These are phyloP conservation scores for Corythoichthys haematopterus DNA, from an alignment of 2,113 vertebrate species.

Conservation along the genomic window DNA sequence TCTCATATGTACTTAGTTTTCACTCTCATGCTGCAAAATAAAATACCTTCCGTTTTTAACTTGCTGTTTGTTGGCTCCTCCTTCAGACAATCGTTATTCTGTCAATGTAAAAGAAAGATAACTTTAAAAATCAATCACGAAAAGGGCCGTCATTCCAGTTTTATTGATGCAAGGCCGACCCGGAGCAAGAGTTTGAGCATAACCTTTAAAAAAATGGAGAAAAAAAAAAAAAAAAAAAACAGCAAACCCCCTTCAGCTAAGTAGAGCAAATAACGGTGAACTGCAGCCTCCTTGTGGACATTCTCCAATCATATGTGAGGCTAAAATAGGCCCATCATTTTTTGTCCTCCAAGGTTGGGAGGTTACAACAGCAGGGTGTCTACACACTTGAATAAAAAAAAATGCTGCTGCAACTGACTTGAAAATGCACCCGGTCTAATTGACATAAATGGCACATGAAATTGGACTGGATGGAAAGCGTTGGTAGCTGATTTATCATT, in stretches of 20 bases:
- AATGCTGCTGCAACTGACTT: constrained; percentile 42
- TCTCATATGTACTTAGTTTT: background rate
- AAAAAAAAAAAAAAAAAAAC: background rate
- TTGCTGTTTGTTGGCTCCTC: background rate
- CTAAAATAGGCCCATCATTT: background rate
- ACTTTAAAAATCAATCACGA: background rate
- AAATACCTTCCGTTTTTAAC: background rate
- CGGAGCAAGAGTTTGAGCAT: background rate
- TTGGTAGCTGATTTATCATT: constrained; percentile 39
- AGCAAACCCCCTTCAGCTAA: background rate
- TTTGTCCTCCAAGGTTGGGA: constrained; percentile 16
- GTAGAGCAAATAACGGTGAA: background rate
- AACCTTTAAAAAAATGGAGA: background rate
- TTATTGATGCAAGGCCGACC: background rate
- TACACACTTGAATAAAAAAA: constrained; percentile 22
- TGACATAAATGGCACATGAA: constrained; percentile 56
- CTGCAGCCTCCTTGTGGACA: background rate
- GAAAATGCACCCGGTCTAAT: constrained; percentile 46
- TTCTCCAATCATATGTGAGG: background rate
- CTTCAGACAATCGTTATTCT: background rate
- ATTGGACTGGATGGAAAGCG: constrained; percentile 46
- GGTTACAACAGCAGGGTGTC: constrained; percentile 51
- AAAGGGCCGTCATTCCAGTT: background rate
- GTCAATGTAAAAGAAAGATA: background rate
- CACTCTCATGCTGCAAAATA: background rate